Base-by-base conservation (phyloP, 2,888 invertebrate genomes). In the Chalcis sispes region DNA sequence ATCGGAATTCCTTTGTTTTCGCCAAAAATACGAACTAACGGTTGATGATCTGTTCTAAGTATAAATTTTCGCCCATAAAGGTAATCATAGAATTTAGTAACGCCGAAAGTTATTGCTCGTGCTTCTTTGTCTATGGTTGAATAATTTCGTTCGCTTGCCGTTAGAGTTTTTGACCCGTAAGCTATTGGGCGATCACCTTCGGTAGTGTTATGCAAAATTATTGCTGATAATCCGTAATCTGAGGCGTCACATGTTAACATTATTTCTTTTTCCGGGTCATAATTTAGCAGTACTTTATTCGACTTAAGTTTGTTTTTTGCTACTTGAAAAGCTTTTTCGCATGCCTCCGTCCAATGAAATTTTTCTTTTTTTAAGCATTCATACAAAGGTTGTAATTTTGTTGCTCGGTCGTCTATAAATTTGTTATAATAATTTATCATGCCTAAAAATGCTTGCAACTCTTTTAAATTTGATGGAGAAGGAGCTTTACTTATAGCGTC, bases 41-140 rank as follows among this genome's bases (percentile, higher is more conserved):
- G 77, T 66, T 75, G 40, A 46, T 79, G 61, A 62, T 79, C 77
- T 23, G 75, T 77, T 8, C 65, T 40, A 0, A 75, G 29, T 3
- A n/a, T 20, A 54, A 77, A 73, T 42, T 79, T 65, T 20, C 77
- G 67, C 0, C 81, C 83, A 67, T 80, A 81, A 20, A 83, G 40
- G 69, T 78, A 83, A 61, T 82, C 77, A 74, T 82, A 77, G 32
- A 82, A 81, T 20, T 61, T 77, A 64, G 77, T 79, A 10, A 85
- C 80, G 10, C 81, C 83, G 69, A 46, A 46, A 82, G 83, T 36
- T 81, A 81, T 79, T 27, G 77, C 76, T 8, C 65, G 54, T 10
- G 81, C 81, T 66, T 80, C 78, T 25, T 65, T 62, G 42, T 81
- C 78, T 10, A 81, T 56, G 2, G 18, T 8, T 15, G 46, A 8